Conservation (phyloP, 2,888 invertebrate species). For the Clanis bilineata region DNA sequence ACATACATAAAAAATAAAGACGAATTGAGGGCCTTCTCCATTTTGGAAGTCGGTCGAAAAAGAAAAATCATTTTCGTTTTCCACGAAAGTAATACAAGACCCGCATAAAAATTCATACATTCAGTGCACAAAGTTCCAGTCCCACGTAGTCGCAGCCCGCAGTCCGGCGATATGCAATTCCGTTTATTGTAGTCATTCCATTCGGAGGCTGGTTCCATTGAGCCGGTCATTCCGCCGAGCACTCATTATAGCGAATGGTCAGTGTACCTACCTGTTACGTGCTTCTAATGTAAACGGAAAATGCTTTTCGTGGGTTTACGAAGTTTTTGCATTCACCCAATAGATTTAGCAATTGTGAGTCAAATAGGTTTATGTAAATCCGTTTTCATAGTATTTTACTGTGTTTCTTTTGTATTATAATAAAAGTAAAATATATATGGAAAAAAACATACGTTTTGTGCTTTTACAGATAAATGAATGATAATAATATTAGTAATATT, state of each 20-base stretch:
- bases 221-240: conserved; percentile 38
- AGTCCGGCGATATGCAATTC: conserved; percentile 33
- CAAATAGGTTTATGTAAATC: not conserved
- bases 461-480: too few relatives aligned
- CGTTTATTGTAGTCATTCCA: conserved; percentile 43
- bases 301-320: conserved; percentile 18
- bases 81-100: not conserved
- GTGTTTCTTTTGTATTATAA: too few relatives aligned
- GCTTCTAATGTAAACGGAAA: conserved; percentile 14
- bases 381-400: too few relatives aligned
- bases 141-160: not conserved
- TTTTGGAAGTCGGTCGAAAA: too few relatives aligned
- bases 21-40: too few relatives aligned
- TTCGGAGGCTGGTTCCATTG: conserved; percentile 34
- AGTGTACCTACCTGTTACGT: conserved; percentile 22
- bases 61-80: not conserved
- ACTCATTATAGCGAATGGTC: conserved; percentile 42
- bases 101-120: conserved; percentile 5
- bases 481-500: too few relatives aligned
- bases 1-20: too few relatives aligned
- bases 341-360: not conserved
- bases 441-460: too few relatives aligned
- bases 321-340: not conserved
- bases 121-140: not conserved
- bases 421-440: too few relatives aligned